These are phyloP conservation scores for Cydia amplana DNA, from an alignment of 1,140 invertebrate species.

Conservation along the genomic window DNA sequence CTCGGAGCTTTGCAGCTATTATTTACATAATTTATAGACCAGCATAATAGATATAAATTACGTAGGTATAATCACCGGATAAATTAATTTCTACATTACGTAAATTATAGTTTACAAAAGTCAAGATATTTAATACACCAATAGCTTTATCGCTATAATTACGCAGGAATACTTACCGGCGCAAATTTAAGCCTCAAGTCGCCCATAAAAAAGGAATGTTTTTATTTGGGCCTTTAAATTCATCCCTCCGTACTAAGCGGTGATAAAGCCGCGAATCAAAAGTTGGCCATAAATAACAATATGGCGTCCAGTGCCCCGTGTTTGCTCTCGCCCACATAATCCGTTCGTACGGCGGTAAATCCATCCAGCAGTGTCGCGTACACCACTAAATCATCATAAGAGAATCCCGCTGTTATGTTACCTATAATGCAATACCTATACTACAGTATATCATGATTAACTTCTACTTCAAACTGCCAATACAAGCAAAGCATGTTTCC, in stretches of 20 bases:
- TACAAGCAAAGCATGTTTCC: not conserved
- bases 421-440: constrained; percentile 38
- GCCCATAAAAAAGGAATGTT: constrained; percentile 7
- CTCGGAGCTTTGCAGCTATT: not conserved
- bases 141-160: constrained; percentile 13
- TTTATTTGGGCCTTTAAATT: constrained; percentile 42
- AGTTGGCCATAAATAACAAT: constrained; percentile 74
- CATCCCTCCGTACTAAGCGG: constrained; percentile 41
- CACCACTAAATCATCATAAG: constrained; percentile 78
- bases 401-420: constrained; percentile 58
- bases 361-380: constrained; percentile 70
- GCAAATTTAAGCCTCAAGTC: constrained; percentile 1
- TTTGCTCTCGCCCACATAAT: constrained; percentile 79
- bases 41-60: constrained; percentile 3
- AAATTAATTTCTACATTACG: not conserved
- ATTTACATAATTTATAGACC: constrained; percentile 29
- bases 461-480: constrained; percentile 3
- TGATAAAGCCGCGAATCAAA: constrained; percentile 76
- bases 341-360: constrained; percentile 77
- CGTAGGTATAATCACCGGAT: constrained; percentile 3
- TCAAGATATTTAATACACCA: not conserved
- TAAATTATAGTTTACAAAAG: constrained; percentile 13
- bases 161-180: not conserved
- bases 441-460: constrained; percentile 45
- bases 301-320: constrained; percentile 73